A percentile compares a stretch with the other conserved stretches of the same genome.
phyloP scores from a whole-genome alignment of 2,888 invertebrate species.

The Parasteatoda lunata region DNA sequence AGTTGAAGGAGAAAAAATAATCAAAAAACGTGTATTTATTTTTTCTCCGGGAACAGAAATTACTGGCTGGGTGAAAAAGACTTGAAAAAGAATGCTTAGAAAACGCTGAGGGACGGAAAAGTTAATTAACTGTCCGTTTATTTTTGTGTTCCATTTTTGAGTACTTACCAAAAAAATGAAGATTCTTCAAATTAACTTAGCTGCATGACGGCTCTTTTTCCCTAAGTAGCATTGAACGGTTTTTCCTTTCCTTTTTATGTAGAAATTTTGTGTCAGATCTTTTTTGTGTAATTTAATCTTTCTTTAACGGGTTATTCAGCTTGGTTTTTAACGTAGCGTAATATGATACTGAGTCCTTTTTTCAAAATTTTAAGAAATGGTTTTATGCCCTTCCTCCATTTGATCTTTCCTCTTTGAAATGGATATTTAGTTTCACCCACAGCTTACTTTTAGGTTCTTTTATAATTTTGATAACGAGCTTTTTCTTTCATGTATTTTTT shows the following conservation, averaged over 20 bases:
- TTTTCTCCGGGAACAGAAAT: neutral
- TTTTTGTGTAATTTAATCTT: no score
- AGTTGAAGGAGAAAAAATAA: neutral
- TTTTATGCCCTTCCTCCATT: no score
- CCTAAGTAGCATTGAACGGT: neutral
- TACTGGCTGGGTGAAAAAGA: neutral
- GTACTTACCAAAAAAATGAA: neutral
- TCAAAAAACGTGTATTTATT: neutral
- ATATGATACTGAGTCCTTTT: no score
- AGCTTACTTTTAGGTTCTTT: no score
- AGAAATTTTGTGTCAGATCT: no score
- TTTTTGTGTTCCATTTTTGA: slow-evolving; percentile 17
- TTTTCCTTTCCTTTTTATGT: neutral
- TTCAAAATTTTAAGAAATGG: no score
- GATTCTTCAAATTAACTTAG: neutral
- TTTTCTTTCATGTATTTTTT: no score
- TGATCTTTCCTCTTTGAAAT: no score
- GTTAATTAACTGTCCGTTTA: slow-evolving; percentile 31
- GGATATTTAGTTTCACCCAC: no score
- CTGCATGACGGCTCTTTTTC: neutral
- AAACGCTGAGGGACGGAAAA: slow-evolving; percentile 10
- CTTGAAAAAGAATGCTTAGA: neutral
- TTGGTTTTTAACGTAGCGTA: no score
- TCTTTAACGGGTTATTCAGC: no score
- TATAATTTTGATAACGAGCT: no score